Conservation (phyloP, 1,140 invertebrate genomes). For the Leptoteleia sp. region DNA sequence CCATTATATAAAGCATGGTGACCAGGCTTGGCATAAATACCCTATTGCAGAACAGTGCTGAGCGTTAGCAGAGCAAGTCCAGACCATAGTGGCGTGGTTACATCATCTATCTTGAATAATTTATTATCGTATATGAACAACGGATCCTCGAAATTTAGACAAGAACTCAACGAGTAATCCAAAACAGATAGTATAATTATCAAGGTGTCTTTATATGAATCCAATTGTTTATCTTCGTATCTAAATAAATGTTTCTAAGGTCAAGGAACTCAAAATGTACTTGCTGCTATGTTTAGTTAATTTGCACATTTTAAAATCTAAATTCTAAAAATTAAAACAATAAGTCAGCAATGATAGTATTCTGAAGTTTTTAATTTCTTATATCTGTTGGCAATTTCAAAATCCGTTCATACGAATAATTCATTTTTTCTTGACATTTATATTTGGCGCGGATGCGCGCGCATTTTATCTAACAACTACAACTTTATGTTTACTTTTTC, state of each 20-base stretch:
- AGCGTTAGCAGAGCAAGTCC: conserved; percentile 73
- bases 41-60: conserved; percentile 78
- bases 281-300: neutral
- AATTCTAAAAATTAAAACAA: too few species aligned
- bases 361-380: too few species aligned
- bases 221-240: conserved; percentile 42
- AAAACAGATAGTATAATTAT: conserved; percentile 65
- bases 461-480: too few species aligned
- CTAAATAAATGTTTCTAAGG: conserved; percentile 39
- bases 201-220: conserved; percentile 36
- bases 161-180: conserved; percentile 78
- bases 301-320: neutral
- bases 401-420: too few species aligned
- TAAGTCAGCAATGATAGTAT: too few species aligned
- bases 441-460: too few species aligned
- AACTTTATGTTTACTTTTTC: too few species aligned
- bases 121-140: conserved; percentile 77
- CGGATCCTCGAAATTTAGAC: conserved; percentile 78
- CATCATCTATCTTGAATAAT: conserved; percentile 82
- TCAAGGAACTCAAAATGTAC: conserved; percentile 15
- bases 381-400: too few species aligned
- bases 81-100: conserved; percentile 79
- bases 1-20: conserved; percentile 80
- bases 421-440: too few species aligned
- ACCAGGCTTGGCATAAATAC: conserved; percentile 81